Conservation (phyloP, 2,797 vertebrate species). For the Rhabdomys pumilio region DNA sequence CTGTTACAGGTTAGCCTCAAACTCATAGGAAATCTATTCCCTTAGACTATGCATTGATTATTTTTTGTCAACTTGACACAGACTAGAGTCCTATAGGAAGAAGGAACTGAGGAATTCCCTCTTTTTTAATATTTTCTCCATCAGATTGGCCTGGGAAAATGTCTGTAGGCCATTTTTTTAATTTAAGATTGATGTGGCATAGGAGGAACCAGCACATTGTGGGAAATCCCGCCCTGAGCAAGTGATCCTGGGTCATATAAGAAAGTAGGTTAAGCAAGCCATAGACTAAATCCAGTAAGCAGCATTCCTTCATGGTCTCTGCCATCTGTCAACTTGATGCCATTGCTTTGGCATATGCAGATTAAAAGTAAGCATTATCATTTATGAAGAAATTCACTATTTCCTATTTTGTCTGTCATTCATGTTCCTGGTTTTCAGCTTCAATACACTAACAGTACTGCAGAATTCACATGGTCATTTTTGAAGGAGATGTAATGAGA, state of each 20-base stretch:
- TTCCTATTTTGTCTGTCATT: not conserved
- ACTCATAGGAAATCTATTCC: not conserved
- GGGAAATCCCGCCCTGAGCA: not conserved
- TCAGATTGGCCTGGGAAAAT: not conserved
- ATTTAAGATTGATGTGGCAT: not conserved
- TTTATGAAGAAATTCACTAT: not conserved
- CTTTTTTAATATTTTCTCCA: not conserved
- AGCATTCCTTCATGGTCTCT: not conserved
- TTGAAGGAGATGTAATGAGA: not conserved
- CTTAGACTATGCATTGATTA: not conserved
- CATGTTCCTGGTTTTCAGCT: constrained; percentile 14
- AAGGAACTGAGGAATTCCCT: not conserved
- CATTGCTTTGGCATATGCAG: constrained; percentile 33
- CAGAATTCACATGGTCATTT: not conserved
- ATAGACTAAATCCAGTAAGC: not conserved
- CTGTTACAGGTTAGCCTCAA: not conserved
- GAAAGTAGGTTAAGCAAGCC: not conserved
- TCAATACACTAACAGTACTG: not conserved
- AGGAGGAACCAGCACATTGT: not conserved
- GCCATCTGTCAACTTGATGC: not conserved
- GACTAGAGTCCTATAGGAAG: not conserved
- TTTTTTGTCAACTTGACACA: not conserved
- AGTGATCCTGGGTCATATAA: not conserved
- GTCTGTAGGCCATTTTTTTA: not conserved
- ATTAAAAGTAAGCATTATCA: constrained; percentile 49